Percentiles rank a stretch among this genome's conserved stretches.
Evolutionary conservation across 1,140 invertebrate species (phyloP).

Genomic region (Venturia canescens): DNA sequence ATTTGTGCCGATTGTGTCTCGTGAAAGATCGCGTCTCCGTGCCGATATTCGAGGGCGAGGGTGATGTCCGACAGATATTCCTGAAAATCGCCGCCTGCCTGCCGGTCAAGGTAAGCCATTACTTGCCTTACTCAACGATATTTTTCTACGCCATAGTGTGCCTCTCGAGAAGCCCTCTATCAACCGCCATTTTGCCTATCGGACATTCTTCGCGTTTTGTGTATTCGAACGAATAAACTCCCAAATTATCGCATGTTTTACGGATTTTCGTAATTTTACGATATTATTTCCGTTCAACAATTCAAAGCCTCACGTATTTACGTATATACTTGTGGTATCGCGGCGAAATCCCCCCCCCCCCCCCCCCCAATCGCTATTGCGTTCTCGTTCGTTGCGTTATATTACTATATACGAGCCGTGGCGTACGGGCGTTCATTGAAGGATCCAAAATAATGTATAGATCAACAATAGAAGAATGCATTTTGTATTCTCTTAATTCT

Average conservation of each 20-base stretch:
- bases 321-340: neutral
- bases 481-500: too few relatives aligned
- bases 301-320: slow-evolving; percentile 17
- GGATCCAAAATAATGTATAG: neutral
- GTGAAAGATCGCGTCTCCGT: slow-evolving; percentile 79
- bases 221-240: neutral
- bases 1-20: slow-evolving; percentile 80
- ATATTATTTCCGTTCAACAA: neutral
- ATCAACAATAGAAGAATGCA: too few relatives aligned
- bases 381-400: too few relatives aligned
- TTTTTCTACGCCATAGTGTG: slow-evolving; percentile 69
- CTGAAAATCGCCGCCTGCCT: slow-evolving; percentile 79
- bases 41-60: slow-evolving; percentile 79
- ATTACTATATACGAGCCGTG: too few relatives aligned
- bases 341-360: slow-evolving; percentile 11
- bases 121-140: neutral
- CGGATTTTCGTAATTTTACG: neutral
- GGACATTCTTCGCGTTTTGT: neutral
- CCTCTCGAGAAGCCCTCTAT: slow-evolving; percentile 13
- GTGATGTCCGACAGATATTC: slow-evolving; percentile 78
- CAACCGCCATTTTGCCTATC: slow-evolving; percentile 58
- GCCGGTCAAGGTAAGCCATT: slow-evolving; percentile 80
- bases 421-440: too few relatives aligned
- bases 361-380: neutral
- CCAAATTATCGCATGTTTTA: neutral